Base-by-base conservation (phyloP, 2,797 vertebrate species). In the Acrocephalus scirpaceus region DNA sequence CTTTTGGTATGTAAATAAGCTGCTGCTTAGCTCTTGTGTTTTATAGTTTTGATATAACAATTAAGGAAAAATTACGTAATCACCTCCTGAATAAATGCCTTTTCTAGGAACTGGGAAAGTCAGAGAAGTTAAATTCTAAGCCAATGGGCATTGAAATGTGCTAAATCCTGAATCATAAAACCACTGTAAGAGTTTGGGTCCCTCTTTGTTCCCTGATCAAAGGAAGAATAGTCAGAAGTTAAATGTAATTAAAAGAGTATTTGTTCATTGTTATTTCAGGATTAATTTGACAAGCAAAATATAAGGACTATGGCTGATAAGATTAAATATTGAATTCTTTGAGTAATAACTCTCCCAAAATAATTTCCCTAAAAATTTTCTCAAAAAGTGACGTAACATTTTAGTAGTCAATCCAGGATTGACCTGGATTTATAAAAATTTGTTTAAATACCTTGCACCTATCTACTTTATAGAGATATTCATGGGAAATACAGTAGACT, bases 1-100 rank as follows among this genome's bases (percentile, higher is more conserved):
- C 72, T 92, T 94, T 79, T 93, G 47, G 83, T 73, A 87, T 83
- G 74, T 53, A 94, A 89, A 93, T 82, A 64, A 82, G 61, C 21
- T 92, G 60, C 75, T 93, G 61, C 57, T 81, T 88, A 67, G 27
- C 74, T 76, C 57, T 77, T 62, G 45, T 73, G 53, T 44, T 79
- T 84, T 67, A 75, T 32, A 64, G 26, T 78, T 94, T 88, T 81
- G 60, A 67, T 85, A 58, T 40, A 86, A 82, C 53, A 90, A 73
- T 90, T 90, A 61, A 36, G 56, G 56, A 51, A 86, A 95, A 81
- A 65, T 66, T 61, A 65, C 23, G 70, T 78, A 62, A 79, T 64
- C 1, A 0, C 26, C 25, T 84, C 19, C 54, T 34, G 42, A 67
- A 82, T 82, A 81, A 88, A 62, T 36, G 11, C 7, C 15, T 10